Base-by-base conservation (phyloP, 2,797 vertebrate genomes). In the Hydrolagus colliei region DNA sequence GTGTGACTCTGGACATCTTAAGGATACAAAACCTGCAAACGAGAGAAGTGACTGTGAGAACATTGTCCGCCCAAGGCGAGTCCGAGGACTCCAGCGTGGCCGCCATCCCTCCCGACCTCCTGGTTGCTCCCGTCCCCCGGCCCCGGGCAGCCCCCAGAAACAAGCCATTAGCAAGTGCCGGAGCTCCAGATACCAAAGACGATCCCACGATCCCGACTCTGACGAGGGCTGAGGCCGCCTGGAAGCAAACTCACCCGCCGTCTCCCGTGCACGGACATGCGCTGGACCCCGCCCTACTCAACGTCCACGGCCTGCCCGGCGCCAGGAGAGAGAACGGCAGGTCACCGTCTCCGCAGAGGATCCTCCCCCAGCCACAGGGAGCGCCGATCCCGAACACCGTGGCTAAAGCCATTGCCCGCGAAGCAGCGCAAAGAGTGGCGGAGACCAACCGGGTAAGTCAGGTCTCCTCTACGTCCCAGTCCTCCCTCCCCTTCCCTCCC, bases 281-380 rank as follows among this genome's bases (percentile, higher is more conserved):
- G 74, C 90, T 98, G 89, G 96, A 97, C 92, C 97, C 95, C 0
- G 97, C 95, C 1, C 73, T 85, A 68, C 89, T 93, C 0, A 90
- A 89, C 87, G 92, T 95, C 88, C 95, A 93, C 12, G 91, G 92
- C 41, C 61, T 88, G 0, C 87, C 88, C 63, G 90, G 90, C 0
- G 93, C 91, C 0, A 92, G 94, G 86, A 94, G 96, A 0, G 16
- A 41, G 0, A 52, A 7, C 7, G 61, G 62, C 18, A 78, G 96
- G 82, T 98, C 96, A 0, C 97, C 97, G 0, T 98, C 97, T 0
- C 97, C 98, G 85, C 97, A 97, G 91, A 95, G 97, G 87, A 97
- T 98, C 88, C 96, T 99, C 87, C 98, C 98, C 0, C 98, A 98
- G 91, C 97, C 97, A 22, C 97, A 98, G 93, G 98, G 97, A 89